Evolutionary conservation across 2,888 invertebrate genomes (phyloP), one percentile per base, ranked within the genome.

Genomic region (Perithous albicinctus): DNA sequence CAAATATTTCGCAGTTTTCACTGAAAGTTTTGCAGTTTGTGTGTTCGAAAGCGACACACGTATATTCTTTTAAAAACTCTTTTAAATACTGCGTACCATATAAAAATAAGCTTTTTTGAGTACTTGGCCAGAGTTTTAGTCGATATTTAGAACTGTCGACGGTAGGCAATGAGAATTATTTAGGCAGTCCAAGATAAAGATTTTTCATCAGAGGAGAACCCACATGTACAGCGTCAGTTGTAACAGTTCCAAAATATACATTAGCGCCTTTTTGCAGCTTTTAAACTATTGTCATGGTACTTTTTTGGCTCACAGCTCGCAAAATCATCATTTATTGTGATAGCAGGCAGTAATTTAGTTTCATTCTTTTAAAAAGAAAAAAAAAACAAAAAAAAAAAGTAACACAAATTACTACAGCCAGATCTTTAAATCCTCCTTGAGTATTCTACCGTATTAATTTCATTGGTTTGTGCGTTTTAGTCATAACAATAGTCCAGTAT

Each of bases 201-300:
- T 59, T 32, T 15, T 32, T 26, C 12, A 15, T n/a, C 32, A 29
- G 54, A 77, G 38, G 15, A n/a, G n/a, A 63, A 12, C 35, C 3
- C 74, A 51, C 29, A 61, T 51, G 46, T 64, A 41, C 35, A 2
- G 1, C 18, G 32, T 69, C 41, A 63, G 46, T 38, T 61, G 32
- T 15, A 67, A 73, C 32, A 8, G 4, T 70, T 54, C 18, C 29
- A 38, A 43, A 76, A 43, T 70, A 73, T 76, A 67, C 56, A 35
- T 46, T 18, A 66, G 48, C 29, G 35, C 70, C n/a, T 64, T 64
- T 70, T 41, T 61, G 66, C 59, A 46, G 48, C 12, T 64, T 78
- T 78, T 46, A 78, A 75, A 82, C 70, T 78, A 82, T 82, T 78
- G 82, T 82, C 82, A 82, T 82, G 82, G 82, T 82, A 43, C 7